These are phyloP conservation scores for Hippocampus kuda DNA, from an alignment of 2,797 vertebrate genomes.

Conservation along the genomic window DNA sequence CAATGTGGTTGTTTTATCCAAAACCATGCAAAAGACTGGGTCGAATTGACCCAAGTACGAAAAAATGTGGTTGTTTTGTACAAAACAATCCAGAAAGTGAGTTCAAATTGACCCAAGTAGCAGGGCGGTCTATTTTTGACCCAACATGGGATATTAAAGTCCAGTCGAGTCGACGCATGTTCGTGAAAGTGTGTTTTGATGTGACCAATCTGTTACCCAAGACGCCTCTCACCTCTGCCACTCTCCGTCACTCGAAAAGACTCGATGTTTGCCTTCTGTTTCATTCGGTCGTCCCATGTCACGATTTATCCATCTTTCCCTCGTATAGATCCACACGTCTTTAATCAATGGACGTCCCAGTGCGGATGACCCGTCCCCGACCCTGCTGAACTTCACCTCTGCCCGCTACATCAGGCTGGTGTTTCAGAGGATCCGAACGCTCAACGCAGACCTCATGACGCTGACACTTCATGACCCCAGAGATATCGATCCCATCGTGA, in stretches of 20 bases:
- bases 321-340: conserved; percentile 85
- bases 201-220: conserved; percentile 1
- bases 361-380: conserved; percentile 83
- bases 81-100: no score
- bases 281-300: background rate
- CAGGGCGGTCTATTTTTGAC: no score
- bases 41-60: no score
- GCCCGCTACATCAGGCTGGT: conserved; percentile 87
- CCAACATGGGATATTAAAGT: background rate
- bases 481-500: conserved; percentile 88
- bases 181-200: background rate
- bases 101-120: no score
- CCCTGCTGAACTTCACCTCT: conserved; percentile 86
- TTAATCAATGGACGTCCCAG: conserved; percentile 91
- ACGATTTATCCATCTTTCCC: conserved; percentile 9
- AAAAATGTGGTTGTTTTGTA: no score
- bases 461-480: conserved; percentile 74
- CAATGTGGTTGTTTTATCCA: no score
- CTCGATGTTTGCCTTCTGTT: background rate
- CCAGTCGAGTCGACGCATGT: background rate
- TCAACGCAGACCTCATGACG: conserved; percentile 97
- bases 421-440: conserved; percentile 85
- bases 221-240: conserved; percentile 9
- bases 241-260: conserved; percentile 1
- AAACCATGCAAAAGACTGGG: no score